Evolutionary conservation across 2,797 vertebrate species (phyloP).

Genomic region (Alcedo quadribrachys): DNA sequence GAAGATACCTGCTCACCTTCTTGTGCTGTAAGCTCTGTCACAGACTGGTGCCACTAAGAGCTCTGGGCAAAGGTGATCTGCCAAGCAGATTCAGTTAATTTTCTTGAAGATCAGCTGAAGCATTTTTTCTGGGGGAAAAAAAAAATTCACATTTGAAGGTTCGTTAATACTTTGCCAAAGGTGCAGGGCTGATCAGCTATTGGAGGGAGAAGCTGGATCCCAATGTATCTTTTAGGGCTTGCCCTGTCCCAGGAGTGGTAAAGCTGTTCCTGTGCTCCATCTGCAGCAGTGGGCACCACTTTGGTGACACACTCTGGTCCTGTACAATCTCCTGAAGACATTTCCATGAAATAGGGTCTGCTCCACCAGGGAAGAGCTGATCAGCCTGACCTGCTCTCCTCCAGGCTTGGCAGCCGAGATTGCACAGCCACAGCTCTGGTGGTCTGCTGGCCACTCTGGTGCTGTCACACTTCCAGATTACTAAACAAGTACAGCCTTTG

Average conservation of each 20-base stretch:
- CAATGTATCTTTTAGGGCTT: neutral
- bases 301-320: neutral
- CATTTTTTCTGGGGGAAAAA: neutral
- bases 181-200: neutral
- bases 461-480: neutral
- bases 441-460: neutral
- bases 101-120: neutral
- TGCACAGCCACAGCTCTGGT: neutral
- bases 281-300: neutral
- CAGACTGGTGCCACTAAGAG: neutral
- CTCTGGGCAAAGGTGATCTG: neutral
- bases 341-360: neutral
- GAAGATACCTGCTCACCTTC: neutral
- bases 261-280: neutral
- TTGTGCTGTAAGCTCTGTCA: neutral
- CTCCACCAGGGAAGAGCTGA: neutral
- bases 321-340: neutral
- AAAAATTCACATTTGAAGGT: neutral
- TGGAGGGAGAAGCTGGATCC: neutral
- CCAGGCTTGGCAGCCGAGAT: neutral
- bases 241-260: neutral
- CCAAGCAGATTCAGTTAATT: neutral
- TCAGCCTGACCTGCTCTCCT: neutral
- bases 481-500: neutral
- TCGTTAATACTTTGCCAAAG: neutral